Conservation (phyloP, 92 coral and sea anemone genomes). For the Chrysogorgia sp. region DNA sequence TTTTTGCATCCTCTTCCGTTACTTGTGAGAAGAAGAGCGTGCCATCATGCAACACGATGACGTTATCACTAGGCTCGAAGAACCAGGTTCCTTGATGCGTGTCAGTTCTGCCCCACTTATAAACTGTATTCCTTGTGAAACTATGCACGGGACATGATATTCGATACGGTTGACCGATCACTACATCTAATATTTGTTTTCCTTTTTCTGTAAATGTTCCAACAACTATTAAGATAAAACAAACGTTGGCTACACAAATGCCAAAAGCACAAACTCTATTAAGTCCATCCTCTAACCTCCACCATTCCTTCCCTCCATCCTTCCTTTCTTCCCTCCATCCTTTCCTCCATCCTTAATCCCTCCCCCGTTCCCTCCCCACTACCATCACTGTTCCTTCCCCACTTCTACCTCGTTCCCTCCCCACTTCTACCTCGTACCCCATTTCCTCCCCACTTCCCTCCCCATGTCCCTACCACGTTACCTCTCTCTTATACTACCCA, state of each 20-base stretch:
- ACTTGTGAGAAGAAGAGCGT: conserved; percentile 25
- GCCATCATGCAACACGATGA: conserved; percentile 29
- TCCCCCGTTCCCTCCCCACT: not conserved
- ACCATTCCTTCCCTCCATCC: not conserved
- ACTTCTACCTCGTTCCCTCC: not conserved
- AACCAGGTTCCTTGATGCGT: conserved; percentile 7
- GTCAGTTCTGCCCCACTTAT: conserved; percentile 24
- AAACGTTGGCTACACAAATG: not conserved
- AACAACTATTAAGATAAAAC: conserved; percentile 4
- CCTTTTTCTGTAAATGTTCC: conserved; percentile 1
- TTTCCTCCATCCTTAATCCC: not conserved
- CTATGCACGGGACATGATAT: conserved; percentile 20
- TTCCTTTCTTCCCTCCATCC: not conserved
- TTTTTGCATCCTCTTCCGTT: not conserved
- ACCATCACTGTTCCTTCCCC: not conserved
- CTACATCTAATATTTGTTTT: not conserved
- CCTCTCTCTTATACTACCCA: not conserved
- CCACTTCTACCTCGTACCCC: not conserved
- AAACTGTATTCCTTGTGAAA: conserved; percentile 18
- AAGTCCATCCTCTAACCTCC: not conserved
- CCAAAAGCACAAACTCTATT: not conserved
- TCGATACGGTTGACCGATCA: conserved; percentile 14
- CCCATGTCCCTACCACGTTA: not conserved
- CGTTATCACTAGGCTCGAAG: not conserved
- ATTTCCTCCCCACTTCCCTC: not conserved